These are phyloP conservation scores for Corythaixoides concolor DNA, from an alignment of 2,113 vertebrate species.

Conservation along the genomic window DNA sequence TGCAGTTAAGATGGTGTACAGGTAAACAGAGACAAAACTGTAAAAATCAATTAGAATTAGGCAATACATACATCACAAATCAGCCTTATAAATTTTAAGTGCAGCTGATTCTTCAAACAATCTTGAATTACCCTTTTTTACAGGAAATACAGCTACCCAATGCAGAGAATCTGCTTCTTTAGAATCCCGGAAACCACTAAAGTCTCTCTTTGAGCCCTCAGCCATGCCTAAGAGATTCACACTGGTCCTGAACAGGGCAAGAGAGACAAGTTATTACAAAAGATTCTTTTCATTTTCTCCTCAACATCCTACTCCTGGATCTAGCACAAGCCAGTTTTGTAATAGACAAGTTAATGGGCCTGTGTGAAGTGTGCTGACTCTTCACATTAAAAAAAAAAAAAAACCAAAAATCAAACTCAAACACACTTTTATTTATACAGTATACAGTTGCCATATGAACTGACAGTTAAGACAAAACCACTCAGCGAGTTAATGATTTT, in stretches of 20 bases:
- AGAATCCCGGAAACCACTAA: not conserved
- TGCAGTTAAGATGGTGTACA: not conserved
- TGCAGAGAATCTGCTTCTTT: not conserved
- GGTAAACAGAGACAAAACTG: not conserved
- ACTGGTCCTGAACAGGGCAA: not conserved
- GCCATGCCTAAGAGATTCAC: not conserved
- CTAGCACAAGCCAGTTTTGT: slow-evolving; percentile 4
- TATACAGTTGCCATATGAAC: not conserved
- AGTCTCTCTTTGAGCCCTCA: not conserved
- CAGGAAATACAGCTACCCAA: not conserved
- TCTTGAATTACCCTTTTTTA: not conserved
- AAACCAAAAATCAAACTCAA: not conserved
- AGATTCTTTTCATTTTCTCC: not conserved
- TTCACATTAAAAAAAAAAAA: not conserved
- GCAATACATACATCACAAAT: not conserved
- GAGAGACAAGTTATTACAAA: not conserved
- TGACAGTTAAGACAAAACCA: slow-evolving; percentile 17
- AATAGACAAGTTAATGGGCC: not conserved
- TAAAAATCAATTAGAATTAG: not conserved
- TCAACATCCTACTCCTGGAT: not conserved
- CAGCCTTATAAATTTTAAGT: not conserved
- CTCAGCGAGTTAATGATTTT: not conserved
- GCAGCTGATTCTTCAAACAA: not conserved
- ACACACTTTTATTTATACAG: not conserved
- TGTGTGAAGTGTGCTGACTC: not conserved